A percentile compares a stretch with the other conserved stretches of the same genome.
Conservation (phyloP, 2,113 vertebrate species). For the Desmodus rotundus region DNA sequence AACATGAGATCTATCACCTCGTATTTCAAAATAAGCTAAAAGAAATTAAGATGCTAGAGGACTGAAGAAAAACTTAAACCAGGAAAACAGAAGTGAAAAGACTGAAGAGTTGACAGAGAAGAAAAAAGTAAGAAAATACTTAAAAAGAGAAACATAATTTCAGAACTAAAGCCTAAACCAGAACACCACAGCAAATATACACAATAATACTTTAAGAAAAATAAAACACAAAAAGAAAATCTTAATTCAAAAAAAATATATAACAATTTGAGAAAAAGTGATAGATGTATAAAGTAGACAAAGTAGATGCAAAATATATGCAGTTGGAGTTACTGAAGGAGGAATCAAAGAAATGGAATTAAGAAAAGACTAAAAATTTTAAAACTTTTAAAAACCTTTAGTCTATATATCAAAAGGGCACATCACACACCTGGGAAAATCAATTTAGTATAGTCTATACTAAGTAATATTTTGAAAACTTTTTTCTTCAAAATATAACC, state of each 20-base stretch:
- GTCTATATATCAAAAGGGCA: neutral
- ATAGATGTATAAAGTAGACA: neutral
- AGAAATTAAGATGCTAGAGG: neutral
- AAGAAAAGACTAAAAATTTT: neutral
- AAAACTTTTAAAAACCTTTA: neutral
- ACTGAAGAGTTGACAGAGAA: too few species aligned
- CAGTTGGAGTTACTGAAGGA: neutral
- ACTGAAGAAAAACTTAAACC: too few species aligned
- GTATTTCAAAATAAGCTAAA: neutral
- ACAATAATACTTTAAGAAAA: neutral
- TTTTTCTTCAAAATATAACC: too few species aligned
- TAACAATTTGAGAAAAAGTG: neutral
- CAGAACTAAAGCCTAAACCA: neutral
- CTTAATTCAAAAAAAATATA: neutral
- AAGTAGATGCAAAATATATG: neutral
- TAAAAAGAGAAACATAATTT: neutral
- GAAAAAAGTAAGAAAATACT: neutral
- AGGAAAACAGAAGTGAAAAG: too few species aligned
- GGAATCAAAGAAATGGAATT: neutral
- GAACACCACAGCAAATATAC: neutral
- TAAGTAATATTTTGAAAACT: neutral
- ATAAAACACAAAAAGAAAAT: neutral
- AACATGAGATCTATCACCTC: neutral
- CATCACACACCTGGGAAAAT: neutral
- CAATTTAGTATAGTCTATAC: neutral